These are phyloP conservation scores for Eupithecia subumbrata DNA, from an alignment of 2,888 invertebrate genomes.

Conservation along the genomic window DNA sequence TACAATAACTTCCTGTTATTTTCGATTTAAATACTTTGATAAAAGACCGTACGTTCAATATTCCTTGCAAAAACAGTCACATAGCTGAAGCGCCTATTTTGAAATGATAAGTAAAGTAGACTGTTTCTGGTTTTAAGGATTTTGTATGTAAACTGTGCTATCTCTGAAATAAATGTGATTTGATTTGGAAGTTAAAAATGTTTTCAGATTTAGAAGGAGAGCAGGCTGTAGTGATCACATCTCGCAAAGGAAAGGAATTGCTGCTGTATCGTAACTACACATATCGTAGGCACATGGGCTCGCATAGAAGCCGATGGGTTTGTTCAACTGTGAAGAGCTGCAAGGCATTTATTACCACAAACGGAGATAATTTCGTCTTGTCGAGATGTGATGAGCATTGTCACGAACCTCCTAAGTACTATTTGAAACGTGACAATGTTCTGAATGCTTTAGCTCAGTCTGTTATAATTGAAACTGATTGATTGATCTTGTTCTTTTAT, in stretches of 20 bases:
- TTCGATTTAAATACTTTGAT: not conserved
- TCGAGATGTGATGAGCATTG: constrained; percentile 66
- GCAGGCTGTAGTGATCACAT: constrained; percentile 69
- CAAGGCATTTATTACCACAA: constrained; percentile 69
- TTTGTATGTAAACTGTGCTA: too few species aligned
- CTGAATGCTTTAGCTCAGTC: constrained; percentile 66
- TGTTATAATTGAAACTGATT: constrained; percentile 57
- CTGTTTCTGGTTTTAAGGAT: too few species aligned
- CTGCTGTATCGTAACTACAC: constrained; percentile 71
- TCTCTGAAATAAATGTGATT: too few species aligned
- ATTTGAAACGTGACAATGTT: constrained; percentile 68
- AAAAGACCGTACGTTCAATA: not conserved
- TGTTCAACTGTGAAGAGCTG: constrained; percentile 77
- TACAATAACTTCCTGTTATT: not conserved
- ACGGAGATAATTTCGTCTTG: constrained; percentile 61
- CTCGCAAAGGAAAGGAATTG: constrained; percentile 76
- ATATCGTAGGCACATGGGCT: constrained; percentile 68
- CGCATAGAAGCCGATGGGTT: constrained; percentile 65
- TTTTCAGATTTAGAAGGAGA: not conserved
- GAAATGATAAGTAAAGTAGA: too few species aligned
- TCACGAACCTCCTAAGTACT: constrained; percentile 76
- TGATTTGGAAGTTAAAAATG: constrained; percentile 30
- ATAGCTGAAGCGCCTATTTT: too few species aligned
- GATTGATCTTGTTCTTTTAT: constrained; percentile 19
- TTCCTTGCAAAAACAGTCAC: not conserved